Evolutionary conservation across 2,888 invertebrate species (phyloP), one percentile per base, ranked within the genome.

Genomic region (Diarsia mendica): DNA sequence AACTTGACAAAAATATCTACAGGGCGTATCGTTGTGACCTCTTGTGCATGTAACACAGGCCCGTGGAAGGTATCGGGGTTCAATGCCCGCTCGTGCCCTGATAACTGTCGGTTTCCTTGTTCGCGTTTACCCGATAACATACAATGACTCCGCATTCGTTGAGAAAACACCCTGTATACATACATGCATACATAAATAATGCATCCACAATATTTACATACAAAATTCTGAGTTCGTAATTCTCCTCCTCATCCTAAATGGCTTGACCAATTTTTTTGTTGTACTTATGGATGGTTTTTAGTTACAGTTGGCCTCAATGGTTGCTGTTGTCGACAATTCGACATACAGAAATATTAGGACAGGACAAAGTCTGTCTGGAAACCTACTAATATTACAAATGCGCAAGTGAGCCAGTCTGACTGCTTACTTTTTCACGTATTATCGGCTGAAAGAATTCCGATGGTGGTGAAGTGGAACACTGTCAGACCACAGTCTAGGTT

Each of bases 61-160:
- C 83, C 81, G 86, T 77, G 74, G 79, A 87, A 84, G 82, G 86
- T 84, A 84, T 85, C 67, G 49, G 82, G 77, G 92, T 87, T 92
- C 91, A 89, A 85, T 78, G 91, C 85, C 90, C 93, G 86, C 85
- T 66, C 79, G 84, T 90, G 90, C 83, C 89, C 89, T 88, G 88
- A 88, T 89, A 88, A 89, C 84, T 84, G 84, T 73, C 65, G 80
- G 85, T 86, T 87, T 86, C 86, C 90, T 89, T 89, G 89, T 89
- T 90, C 88, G 83, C 85, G 67, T 75, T 88, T 89, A 91, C 90
- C 88, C 90, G 89, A 90, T 90, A 90, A 90, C 83, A 83, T 75
- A 79, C 89, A 84, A 82, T 85, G 75, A 82, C 76, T 79, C 64
- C 55, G 84, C 78, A 74, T 77, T 79, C 78, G 76, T 72, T 64